A percentile compares a stretch with the other conserved stretches of the same genome.
Evolutionary conservation across 1,140 invertebrate genomes (phyloP).

Genomic region (Agrilus planipennis): DNA sequence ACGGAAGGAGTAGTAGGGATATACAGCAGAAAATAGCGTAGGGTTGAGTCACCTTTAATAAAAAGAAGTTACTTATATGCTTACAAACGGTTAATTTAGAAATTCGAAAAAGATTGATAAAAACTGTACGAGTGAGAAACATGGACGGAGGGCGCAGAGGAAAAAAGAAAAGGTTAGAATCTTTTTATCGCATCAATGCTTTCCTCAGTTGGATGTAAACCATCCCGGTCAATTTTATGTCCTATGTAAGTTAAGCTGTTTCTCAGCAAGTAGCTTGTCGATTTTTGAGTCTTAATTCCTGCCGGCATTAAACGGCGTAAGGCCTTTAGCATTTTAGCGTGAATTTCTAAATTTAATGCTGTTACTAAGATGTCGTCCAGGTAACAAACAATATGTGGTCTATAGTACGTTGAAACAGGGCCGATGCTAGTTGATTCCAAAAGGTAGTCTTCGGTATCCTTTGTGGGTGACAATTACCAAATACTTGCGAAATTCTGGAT

Average conservation of each 20-base stretch:
- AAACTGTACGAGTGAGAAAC: too few relatives aligned
- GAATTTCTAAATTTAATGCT: not conserved
- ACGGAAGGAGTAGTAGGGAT: too few relatives aligned
- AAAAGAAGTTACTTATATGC: too few relatives aligned
- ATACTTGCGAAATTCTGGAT: not conserved
- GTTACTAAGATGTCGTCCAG: constrained; percentile 1
- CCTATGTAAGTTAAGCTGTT: constrained; percentile 13
- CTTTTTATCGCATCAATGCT: constrained; percentile 10
- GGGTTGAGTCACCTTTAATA: too few relatives aligned
- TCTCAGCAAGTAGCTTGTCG: constrained; percentile 3
- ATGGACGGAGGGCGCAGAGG: too few relatives aligned
- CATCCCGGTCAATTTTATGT: constrained; percentile 12
- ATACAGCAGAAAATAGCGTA: too few relatives aligned
- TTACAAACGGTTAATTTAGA: too few relatives aligned
- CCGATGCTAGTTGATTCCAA: not conserved
- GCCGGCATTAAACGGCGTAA: not conserved
- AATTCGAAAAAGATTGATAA: too few relatives aligned
- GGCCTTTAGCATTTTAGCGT: not conserved
- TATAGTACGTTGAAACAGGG: constrained; percentile 3
- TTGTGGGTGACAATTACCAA: not conserved
- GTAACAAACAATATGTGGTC: not conserved
- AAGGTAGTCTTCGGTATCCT: constrained; percentile 1
- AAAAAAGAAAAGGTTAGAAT: too few relatives aligned
- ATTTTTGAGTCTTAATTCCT: not conserved
- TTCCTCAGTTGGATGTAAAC: constrained; percentile 10